Conservation (phyloP, 1,140 invertebrate species). For the Meloidogyne floridensis region DNA sequence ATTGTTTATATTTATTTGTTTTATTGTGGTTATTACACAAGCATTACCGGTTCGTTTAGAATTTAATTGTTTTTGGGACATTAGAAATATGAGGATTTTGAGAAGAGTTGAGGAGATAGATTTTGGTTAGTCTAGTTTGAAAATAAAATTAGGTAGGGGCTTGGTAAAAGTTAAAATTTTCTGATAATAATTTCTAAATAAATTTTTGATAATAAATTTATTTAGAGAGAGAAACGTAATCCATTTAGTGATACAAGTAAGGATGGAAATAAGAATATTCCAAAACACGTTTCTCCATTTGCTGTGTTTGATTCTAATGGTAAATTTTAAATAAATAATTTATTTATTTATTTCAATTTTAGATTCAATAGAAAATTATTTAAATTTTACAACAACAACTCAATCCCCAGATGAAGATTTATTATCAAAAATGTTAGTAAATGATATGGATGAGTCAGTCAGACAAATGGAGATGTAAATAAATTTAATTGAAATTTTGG, state of each 20-base stretch:
- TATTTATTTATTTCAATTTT: neutral
- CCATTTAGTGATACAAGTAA: neutral
- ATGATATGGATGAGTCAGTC: neutral
- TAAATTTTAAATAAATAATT: neutral
- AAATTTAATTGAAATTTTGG: neutral
- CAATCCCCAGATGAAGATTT: neutral
- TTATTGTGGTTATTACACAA: neutral
- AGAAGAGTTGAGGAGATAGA: no score
- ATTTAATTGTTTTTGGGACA: neutral
- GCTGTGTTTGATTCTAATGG: neutral
- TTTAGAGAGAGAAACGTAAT: neutral
- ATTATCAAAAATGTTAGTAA: neutral
- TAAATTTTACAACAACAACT: neutral
- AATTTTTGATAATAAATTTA: no score
- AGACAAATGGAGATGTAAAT: slow-evolving; percentile 6
- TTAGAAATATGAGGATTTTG: no score
- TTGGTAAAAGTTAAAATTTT: no score
- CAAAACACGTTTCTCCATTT: neutral
- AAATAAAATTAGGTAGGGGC: no score
- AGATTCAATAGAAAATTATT: neutral
- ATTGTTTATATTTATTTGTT: neutral
- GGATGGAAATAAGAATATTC: neutral
- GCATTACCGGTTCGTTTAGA: neutral
- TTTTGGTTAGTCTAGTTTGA: no score
- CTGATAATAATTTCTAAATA: no score